Evolutionary conservation across 2,888 invertebrate species (phyloP).

Genomic region (Teleogryllus oceanicus): DNA sequence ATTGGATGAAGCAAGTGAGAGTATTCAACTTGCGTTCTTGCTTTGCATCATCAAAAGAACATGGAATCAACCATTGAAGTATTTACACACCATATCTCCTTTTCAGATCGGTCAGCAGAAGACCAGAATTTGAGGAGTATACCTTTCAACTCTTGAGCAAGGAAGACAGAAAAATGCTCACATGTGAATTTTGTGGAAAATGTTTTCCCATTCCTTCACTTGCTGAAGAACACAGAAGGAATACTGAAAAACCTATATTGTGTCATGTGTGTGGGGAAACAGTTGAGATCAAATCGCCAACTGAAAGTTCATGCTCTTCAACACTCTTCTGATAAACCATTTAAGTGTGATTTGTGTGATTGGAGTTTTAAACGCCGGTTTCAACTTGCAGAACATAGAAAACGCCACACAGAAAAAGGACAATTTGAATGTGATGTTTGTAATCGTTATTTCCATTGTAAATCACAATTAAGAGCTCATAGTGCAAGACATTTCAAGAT

Average conservation of each 20-base stretch:
- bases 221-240: background rate
- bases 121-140: too few species aligned
- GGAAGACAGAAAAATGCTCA: too few species aligned
- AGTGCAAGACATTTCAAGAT: slow-evolving; percentile 56
- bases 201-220: background rate
- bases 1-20: too few species aligned
- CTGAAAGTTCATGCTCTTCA: slow-evolving; percentile 25
- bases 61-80: too few species aligned
- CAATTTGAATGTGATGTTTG: slow-evolving; percentile 44
- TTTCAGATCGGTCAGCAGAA: too few species aligned
- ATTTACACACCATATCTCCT: too few species aligned
- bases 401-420: background rate
- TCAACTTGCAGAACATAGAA: background rate
- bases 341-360: background rate
- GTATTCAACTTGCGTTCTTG: too few species aligned
- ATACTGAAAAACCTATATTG: background rate
- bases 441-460: slow-evolving; percentile 49
- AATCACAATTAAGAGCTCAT: slow-evolving; percentile 53
- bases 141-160: too few species aligned
- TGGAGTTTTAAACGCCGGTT: background rate
- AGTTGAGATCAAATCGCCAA: background rate
- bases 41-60: too few species aligned
- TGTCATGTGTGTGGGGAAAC: slow-evolving; percentile 18
- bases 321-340: slow-evolving; percentile 29
- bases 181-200: slow-evolving; percentile 20